A percentile compares a stretch with the other conserved stretches of the same genome.
Conservation (phyloP, 2,797 vertebrate genomes). For the Moxostoma hubbsi region DNA sequence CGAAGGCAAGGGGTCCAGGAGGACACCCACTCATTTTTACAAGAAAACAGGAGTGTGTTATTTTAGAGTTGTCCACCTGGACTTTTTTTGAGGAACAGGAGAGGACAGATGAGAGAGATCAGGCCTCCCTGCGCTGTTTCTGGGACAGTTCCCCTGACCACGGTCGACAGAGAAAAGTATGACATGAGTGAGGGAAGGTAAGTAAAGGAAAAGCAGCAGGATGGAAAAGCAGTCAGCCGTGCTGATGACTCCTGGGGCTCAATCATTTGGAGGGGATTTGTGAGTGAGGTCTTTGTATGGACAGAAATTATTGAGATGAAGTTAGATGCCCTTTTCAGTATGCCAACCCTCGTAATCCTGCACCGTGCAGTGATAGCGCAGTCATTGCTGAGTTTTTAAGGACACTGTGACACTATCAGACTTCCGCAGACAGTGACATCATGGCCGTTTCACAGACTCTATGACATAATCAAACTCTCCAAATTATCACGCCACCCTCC, state of each 20-base stretch:
- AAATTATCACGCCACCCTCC: constrained; percentile 6
- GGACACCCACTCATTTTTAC: constrained; percentile 37
- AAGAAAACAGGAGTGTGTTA: constrained; percentile 38
- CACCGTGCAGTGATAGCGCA: constrained; percentile 1
- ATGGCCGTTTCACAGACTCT: background rate
- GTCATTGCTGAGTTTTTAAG: constrained; percentile 35
- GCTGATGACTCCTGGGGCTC: constrained; percentile 44
- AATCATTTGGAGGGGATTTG: constrained; percentile 47
- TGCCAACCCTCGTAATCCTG: constrained; percentile 20
- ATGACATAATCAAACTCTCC: constrained; percentile 17
- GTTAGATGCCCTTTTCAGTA: constrained; percentile 30
- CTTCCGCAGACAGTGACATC: constrained; percentile 36
- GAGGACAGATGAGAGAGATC: constrained; percentile 45
- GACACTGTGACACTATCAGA: constrained; percentile 31
- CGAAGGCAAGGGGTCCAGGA: constrained; percentile 22
- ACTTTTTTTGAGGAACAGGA: constrained; percentile 40
- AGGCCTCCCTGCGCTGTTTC: constrained; percentile 48
- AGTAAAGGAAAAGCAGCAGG: constrained; percentile 47
- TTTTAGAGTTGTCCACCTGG: constrained; percentile 48
- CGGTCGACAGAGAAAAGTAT: constrained; percentile 40
- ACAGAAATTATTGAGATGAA: constrained; percentile 45
- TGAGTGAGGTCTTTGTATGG: constrained; percentile 30
- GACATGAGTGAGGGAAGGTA: constrained; percentile 42
- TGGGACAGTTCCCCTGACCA: constrained; percentile 58
- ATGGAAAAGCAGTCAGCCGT: constrained; percentile 32